A percentile compares a stretch with the other conserved stretches of the same genome.
Conservation (phyloP, 2,113 vertebrate species). For the Ceyx melanurus region DNA sequence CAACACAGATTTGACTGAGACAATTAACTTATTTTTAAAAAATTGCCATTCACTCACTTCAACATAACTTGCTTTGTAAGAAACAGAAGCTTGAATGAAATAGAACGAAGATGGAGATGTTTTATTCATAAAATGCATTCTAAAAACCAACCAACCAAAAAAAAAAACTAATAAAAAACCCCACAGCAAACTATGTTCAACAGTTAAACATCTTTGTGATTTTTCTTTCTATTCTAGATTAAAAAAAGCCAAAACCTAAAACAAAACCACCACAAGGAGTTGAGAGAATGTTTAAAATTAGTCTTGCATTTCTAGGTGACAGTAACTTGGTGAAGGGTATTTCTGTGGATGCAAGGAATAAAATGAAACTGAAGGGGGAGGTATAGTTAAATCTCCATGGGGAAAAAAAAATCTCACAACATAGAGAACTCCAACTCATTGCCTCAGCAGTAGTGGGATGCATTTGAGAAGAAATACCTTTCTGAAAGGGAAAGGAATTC, state of each 20-base stretch:
- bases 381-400: neutral
- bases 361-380: neutral
- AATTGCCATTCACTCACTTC: neutral
- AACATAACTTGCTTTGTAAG: neutral
- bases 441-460: neutral
- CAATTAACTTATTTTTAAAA: neutral
- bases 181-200: neutral
- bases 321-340: neutral
- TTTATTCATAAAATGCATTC: neutral
- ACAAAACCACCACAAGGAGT: accelerated
- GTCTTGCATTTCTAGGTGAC: neutral
- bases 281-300: neutral
- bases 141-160: neutral
- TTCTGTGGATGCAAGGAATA: neutral
- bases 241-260: neutral
- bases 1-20: neutral
- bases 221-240: neutral
- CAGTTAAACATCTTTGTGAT: neutral
- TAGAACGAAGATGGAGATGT: neutral
- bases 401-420: neutral
- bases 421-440: neutral
- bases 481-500: neutral
- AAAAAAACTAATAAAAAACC: neutral
- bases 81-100: neutral
- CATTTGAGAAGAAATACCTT: neutral